Base-by-base conservation (phyloP, 2,797 vertebrate genomes). In the Mycteria americana region DNA sequence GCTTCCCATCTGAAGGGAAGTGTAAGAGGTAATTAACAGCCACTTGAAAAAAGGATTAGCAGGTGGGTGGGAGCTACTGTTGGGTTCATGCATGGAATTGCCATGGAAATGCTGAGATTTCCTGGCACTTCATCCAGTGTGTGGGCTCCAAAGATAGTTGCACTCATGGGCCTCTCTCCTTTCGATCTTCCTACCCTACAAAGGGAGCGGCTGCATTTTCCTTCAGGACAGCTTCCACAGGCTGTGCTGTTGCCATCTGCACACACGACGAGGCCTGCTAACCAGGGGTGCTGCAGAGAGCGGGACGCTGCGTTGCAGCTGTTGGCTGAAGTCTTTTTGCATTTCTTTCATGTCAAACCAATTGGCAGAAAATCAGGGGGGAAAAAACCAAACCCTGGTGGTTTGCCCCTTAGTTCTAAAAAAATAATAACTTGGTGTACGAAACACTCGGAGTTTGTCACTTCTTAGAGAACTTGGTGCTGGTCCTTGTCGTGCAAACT, bases 71-170 rank as follows among this genome's bases (percentile, higher is more conserved):
- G 90, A 95, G 94, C 94, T 92, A 48, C 93, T 60, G 81, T 85
- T 96, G 92, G 94, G 92, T 95, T 96, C 93, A 95, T 85, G 84
- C 92, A 95, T 91, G 94, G 94, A 85, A 96, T 97, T 97, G 89
- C 96, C 92, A 97, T 97, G 96, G 96, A 97, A 97, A 97, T 97
- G 90, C 91, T 89, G 93, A 89, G 72, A 91, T 95, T 95, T 95
- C 91, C 93, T 96, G 94, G 96, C 96, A 88, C 92, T 95, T 68
- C 56, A 94, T 92, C 92, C 90, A 56, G 72, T 31, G 92, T 95
- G 96, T 83, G 95, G 89, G 84, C 41, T 86, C 51, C 96, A 70
- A 88, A 97, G 94, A 91, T 87, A 89, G 95, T 87, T 96, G 88
- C 72, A 53, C 88, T 96, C 57, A 43, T 86, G 79, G 93, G 85